Evolutionary conservation across 1,140 invertebrate species (phyloP).

Genomic region (Papilio polytes): DNA sequence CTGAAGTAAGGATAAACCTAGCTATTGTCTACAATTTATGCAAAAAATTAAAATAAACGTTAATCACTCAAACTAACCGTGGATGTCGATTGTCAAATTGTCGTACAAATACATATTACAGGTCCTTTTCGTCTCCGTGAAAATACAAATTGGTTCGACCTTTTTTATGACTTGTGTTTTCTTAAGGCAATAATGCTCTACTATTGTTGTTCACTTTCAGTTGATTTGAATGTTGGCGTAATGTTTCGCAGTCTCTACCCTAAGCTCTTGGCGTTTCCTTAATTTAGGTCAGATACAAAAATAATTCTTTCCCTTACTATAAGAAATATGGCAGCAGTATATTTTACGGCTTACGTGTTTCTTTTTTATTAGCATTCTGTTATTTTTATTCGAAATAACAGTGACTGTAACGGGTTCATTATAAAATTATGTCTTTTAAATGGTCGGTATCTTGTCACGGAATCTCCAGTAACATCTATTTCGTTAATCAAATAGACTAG

Average conservation of each 20-base stretch:
- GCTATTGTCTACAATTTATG: no score
- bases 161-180: no score
- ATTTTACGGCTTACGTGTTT: constrained; percentile 5
- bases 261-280: not conserved
- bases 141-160: no score
- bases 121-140: no score
- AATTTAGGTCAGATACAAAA: constrained; percentile 2
- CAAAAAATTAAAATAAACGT: no score
- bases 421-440: not conserved
- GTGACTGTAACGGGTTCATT: not conserved
- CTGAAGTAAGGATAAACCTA: not conserved
- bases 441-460: not conserved
- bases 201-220: no score
- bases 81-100: no score
- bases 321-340: constrained; percentile 18
- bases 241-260: not conserved
- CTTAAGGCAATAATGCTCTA: no score
- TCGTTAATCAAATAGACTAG: not conserved
- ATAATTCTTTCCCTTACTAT: constrained; percentile 14
- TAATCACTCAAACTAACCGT: no score
- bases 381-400: constrained; percentile 10
- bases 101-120: no score
- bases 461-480: not conserved
- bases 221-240: not conserved
- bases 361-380: constrained; percentile 5